Conservation (phyloP, 2,113 vertebrate genomes). For the Vulpes ferrilata region DNA sequence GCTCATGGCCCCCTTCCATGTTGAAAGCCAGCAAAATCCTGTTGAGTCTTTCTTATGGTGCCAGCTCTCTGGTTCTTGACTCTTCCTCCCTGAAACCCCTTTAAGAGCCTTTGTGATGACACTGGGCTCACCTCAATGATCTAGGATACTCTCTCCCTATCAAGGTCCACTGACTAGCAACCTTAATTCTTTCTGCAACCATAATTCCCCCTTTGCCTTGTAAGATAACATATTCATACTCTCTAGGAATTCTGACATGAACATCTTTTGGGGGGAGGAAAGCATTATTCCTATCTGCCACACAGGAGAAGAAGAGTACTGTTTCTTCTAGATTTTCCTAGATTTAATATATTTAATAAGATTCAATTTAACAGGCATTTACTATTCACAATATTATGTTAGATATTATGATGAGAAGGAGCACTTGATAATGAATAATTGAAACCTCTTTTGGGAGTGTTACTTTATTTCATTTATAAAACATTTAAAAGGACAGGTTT, state of each 20-base stretch:
- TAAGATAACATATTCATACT: neutral
- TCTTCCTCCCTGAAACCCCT: neutral
- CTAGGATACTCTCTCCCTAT: neutral
- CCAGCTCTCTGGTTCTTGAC: neutral
- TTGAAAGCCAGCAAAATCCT: neutral
- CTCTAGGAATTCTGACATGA: neutral
- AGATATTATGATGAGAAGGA: neutral
- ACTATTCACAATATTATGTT: slow-evolving; percentile 34
- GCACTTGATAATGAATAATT: slow-evolving; percentile 38
- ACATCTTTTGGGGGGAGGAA: neutral
- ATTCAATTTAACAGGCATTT: slow-evolving; percentile 5
- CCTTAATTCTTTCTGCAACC: neutral
- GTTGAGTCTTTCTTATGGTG: neutral
- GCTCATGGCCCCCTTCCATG: fast-evolving
- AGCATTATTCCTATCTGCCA: neutral
- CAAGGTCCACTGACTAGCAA: neutral
- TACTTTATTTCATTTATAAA: slow-evolving; percentile 34
- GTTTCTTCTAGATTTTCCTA: neutral
- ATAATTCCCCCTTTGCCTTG: neutral
- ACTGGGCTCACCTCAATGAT: neutral
- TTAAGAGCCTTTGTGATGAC: neutral
- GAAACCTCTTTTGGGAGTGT: slow-evolving; percentile 34
- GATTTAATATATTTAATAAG: slow-evolving; percentile 8
- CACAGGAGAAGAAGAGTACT: neutral
- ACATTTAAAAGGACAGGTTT: slow-evolving; percentile 64